Conservation (phyloP, 2,888 invertebrate genomes). For the Lampropteryx suffumata region DNA sequence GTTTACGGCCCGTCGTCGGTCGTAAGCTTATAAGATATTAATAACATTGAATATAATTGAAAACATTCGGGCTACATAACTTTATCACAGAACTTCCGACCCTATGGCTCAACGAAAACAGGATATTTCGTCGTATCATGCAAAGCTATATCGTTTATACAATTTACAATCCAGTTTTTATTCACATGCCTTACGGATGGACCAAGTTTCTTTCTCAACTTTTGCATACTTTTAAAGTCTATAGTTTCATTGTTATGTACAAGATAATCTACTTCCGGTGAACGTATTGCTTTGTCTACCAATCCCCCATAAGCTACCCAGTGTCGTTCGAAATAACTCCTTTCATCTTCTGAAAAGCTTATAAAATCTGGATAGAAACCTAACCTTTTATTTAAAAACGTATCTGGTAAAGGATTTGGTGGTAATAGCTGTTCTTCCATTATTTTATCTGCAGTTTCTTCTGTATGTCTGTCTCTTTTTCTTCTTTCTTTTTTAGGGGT, state of each 20-base stretch:
- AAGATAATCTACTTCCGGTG: constrained; percentile 61
- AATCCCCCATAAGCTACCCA: constrained; percentile 85
- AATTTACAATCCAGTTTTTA: constrained; percentile 66
- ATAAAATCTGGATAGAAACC: constrained; percentile 77
- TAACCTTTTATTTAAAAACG: constrained; percentile 57
- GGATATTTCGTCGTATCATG: constrained; percentile 58
- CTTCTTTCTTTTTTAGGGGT: constrained; percentile 1
- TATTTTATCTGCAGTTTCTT: neutral
- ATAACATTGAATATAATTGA: too few relatives aligned
- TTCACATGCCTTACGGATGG: constrained; percentile 58
- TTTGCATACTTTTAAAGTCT: constrained; percentile 52
- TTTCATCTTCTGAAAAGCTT: constrained; percentile 64
- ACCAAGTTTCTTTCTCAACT: constrained; percentile 52
- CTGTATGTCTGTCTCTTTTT: neutral
- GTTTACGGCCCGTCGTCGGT: too few relatives aligned
- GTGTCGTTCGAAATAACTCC: constrained; percentile 76
- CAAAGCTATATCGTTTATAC: constrained; percentile 61
- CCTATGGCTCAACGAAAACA: constrained; percentile 52
- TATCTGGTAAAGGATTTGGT: constrained; percentile 64
- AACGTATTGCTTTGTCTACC: constrained; percentile 63
- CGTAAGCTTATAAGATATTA: too few relatives aligned
- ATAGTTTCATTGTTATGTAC: constrained; percentile 60
- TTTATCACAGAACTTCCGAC: neutral
- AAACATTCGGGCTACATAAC: too few relatives aligned
- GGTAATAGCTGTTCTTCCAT: constrained; percentile 43